phyloP scores from a whole-genome alignment of 2,888 invertebrate species.

The Heliconius hortense region DNA sequence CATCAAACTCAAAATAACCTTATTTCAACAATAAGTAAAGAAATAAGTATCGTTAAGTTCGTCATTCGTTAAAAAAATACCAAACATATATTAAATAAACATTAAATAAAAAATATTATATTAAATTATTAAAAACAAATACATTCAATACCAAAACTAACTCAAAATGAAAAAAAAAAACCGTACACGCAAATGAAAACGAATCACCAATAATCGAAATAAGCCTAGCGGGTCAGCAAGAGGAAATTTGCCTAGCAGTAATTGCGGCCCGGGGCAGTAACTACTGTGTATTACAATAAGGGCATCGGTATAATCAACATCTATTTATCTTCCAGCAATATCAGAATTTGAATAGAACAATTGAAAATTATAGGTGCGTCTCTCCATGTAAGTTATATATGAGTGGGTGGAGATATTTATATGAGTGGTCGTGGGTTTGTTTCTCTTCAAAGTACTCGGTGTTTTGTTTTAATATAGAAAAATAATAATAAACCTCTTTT shows the following conservation, averaged over 20 bases:
- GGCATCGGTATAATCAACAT: slow-evolving; percentile 47
- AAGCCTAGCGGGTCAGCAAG: slow-evolving; percentile 39
- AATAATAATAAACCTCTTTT: neutral
- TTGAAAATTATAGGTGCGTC: slow-evolving; percentile 20
- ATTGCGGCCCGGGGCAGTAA: slow-evolving; percentile 47
- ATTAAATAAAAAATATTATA: too few relatives aligned
- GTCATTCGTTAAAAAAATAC: too few relatives aligned
- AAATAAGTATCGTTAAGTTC: too few relatives aligned
- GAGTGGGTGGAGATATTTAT: neutral
- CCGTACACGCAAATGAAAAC: slow-evolving; percentile 28
- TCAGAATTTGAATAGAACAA: slow-evolving; percentile 21
- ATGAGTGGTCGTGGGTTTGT: neutral
- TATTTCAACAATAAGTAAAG: too few relatives aligned
- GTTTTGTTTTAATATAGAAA: neutral
- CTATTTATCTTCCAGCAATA: slow-evolving; percentile 39
- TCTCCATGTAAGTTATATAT: neutral
- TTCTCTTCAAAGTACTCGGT: neutral
- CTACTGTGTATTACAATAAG: slow-evolving; percentile 46
- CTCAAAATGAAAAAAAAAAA: neutral
- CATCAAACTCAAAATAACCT: too few relatives aligned
- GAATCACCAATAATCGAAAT: slow-evolving; percentile 37
- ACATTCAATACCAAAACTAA: neutral
- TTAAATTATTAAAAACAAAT: neutral
- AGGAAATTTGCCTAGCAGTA: slow-evolving; percentile 48
- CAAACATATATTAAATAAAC: too few relatives aligned